Base-by-base conservation (phyloP, 2,888 invertebrate species). In the Blomia tropicalis region DNA sequence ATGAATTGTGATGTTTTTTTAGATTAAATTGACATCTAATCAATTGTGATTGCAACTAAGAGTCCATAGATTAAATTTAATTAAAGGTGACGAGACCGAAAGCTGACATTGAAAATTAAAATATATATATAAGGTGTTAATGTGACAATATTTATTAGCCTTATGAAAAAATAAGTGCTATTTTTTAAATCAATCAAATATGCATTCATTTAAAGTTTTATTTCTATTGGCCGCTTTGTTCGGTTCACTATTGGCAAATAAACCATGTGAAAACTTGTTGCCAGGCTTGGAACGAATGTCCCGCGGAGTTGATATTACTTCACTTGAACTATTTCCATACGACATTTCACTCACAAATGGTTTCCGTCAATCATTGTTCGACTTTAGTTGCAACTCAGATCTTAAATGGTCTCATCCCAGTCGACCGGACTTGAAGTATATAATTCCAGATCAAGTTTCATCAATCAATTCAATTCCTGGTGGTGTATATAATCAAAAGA, bases 261-360 rank as follows among this genome's bases (percentile, higher is more conserved):
- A 56, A 5, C 30, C 14, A 25, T 59, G 63, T 25, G 44, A 44
- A 5, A 51, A 30, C 22, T 27, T 62, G 1, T 29, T 32, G 25
- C 60, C 63, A 32, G 63, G 63, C 3, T 29, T 63, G 2, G 61
- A 60, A 25, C 32, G 29, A n/a, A 19, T 63, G 51, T 30, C 47
- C n/a, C 47, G 60, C 3, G 60, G 63, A 14, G 44, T 63, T 4
- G 63, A 63, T 27, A 47, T 63, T 25, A 62, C 63, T 5, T 32
- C 31, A 60, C 60, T 63, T 11, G 63, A 63, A 30, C 32, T 63
- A 25, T 53, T 60, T 36, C 63, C 63, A 3, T 7, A 19, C n/a
- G 63, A 63, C 44, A 27, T 53, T 19, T 41, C 59, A 17, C 36
- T 41, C 29, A 23, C 47, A n/a, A 36, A 32, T 36, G 63, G 63